Evolutionary conservation across 30 jellyfish, hydroid and myxozoan genomes (phyloP).

Genomic region (Morbakka virulenta): DNA sequence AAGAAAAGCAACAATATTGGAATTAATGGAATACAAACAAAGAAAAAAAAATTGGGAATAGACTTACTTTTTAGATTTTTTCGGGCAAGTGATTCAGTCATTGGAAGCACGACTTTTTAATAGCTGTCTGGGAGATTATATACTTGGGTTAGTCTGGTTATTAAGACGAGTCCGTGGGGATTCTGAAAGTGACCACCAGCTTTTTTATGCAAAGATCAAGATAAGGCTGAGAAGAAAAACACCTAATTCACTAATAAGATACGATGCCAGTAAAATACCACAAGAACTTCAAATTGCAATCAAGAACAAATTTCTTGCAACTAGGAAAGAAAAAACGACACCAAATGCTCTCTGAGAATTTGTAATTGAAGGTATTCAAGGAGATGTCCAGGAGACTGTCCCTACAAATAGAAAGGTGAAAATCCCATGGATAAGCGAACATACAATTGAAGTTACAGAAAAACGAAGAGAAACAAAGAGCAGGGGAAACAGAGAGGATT

Average conservation of each 20-base stretch:
- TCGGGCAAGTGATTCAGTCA: conserved; percentile 7
- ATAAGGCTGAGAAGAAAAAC: conserved; percentile 1
- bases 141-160: conserved; percentile 10
- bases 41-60: conserved; percentile 25
- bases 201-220: neutral
- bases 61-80: conserved; percentile 18
- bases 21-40: conserved; percentile 19
- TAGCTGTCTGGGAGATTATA: conserved; percentile 5
- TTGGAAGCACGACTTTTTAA: conserved; percentile 15
- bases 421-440: conserved; percentile 8
- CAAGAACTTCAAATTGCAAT: neutral
- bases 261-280: neutral
- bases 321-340: neutral
- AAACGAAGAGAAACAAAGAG: conserved; percentile 13
- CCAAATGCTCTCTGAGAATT: too few relatives aligned
- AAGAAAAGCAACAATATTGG: conserved; percentile 33
- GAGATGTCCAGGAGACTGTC: conserved; percentile 10
- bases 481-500: conserved; percentile 11
- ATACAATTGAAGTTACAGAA: conserved; percentile 5
- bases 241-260: neutral
- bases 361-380: neutral
- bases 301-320: neutral
- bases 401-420: conserved; percentile 18
- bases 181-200: conserved; percentile 22
- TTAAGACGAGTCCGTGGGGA: conserved; percentile 5